Evolutionary conservation across 92 coral and sea anemone species (phyloP), one percentile per base, ranked within the genome.

Genomic region (Palythoa grandis): DNA sequence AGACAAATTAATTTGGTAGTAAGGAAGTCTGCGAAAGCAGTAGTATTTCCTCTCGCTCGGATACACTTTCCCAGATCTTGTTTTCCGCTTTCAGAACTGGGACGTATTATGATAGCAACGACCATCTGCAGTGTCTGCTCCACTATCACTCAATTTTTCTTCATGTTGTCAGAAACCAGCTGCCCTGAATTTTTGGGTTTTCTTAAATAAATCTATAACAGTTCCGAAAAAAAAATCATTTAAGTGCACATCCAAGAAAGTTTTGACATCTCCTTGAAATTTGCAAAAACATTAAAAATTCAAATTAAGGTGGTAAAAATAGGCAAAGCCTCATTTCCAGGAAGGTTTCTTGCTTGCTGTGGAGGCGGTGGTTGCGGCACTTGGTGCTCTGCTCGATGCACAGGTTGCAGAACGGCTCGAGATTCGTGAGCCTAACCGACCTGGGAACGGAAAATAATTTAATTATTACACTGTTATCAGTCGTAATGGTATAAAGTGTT

Each of bases 351-450:
- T 95, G 92, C 92, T 91, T 54, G 87, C 87, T n/a, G 91, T 90
- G 35, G 99, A 89, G 6, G 92, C 85, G 16, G 93, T 77, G 52
- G 93, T 84, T 72, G 91, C 84, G 4, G 90, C 82, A 13, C 91
- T 86, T 43, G 98, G 93, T 11, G 91, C 93, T 66, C 98, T 87
- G 85, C 99, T 96, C 12, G 94, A 84, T 14, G 93, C 89, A 53
- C 93, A 90, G 23, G 89, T 91, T 50, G 94, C 91, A n/a, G 99
- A 96, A 52, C 98, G 93, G 82, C 97, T 95, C 56, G 98, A 91
- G 25, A 96, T 88, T 50, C 99, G 94, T 23, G 99, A 96, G 54
- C 98, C 93, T 53, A 95, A 84, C 14, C 99, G 99, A 82, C 97
- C 99, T 96, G 72, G 25, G 76, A 71, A 73, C 37, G 50, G 11